Evolutionary conservation across 2,888 invertebrate species (phyloP), one percentile per base, ranked within the genome.

Genomic region (Metopia argyrocephala): DNA sequence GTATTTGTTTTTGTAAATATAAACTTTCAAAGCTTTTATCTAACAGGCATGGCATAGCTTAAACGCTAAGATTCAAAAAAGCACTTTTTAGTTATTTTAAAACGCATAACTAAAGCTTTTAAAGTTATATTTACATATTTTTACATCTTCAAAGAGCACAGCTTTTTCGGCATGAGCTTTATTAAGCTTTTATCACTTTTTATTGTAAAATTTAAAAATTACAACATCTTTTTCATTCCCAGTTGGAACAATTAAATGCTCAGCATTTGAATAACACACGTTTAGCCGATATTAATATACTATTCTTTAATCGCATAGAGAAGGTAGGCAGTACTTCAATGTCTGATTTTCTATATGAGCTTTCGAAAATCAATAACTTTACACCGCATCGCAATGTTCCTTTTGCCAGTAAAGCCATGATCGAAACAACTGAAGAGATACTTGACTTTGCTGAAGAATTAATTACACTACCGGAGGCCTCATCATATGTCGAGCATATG

Each of bases 301-400:
- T 97, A 50, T 94, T 97, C 91, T 97, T 96, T 91, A 97, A 97
- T 90, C 92, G 96, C 23, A 95, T 96, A 65, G 96, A 96, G 15
- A 97, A 97, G 91, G 96, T 96, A 27, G 97, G 96, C 79, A 96
- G 96, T 71, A 96, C 96, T 90, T 96, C 96, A 7, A 94, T 96
- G 88, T 96, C 96, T 94, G 94, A 94, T 87, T 91, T 97, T 9
- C 89, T 97, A 38, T 90, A 94, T 76, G 90, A 94, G 70, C 91
- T 96, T 61, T 93, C 87, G 3, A 6, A 31, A 2, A 46, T 83
- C 1, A 84, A 88, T 68, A 78, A 82, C n/a, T 89, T 85, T 28
- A 20, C 5, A 15, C 48, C 75, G 2, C 74, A 70, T 71, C 56
- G 45, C 6, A 79, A 78, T 65, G n/a, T n/a, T 0, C 20, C 12